These are phyloP conservation scores for Loripinus fragilis DNA, from an alignment of 2,888 invertebrate genomes.

Conservation along the genomic window DNA sequence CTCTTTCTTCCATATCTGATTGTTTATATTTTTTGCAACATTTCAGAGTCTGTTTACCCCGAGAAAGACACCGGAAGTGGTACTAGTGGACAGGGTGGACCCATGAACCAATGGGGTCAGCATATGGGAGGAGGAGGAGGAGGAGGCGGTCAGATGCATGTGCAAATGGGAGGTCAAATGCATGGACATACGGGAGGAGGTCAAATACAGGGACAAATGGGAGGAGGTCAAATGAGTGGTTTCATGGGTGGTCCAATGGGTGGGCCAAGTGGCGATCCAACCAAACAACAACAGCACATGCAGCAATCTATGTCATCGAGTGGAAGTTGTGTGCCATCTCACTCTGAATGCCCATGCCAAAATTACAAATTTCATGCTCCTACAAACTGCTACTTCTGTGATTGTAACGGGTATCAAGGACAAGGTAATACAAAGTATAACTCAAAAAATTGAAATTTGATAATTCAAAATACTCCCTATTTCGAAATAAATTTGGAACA, in stretches of 20 bases:
- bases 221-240: not conserved
- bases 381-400: not conserved
- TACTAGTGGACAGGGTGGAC: not conserved
- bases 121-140: not conserved
- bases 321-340: not conserved
- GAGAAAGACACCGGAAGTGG: not conserved
- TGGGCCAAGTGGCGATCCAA: not conserved
- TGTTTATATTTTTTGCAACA: too few species aligned
- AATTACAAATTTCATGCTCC: not conserved
- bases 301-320: not conserved
- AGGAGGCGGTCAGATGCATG: not conserved
- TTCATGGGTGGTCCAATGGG: not conserved
- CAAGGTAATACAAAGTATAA: too few species aligned
- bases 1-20: too few species aligned
- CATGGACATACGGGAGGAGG: not conserved
- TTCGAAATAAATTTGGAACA: too few species aligned
- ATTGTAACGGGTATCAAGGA: not conserved
- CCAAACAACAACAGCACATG: not conserved
- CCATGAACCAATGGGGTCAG: not conserved
- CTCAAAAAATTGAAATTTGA: too few species aligned
- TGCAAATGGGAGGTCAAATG: not conserved
- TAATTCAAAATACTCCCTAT: too few species aligned
- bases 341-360: not conserved
- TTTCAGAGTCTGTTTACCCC: not conserved
- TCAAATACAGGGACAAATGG: not conserved